Conservation (phyloP, 2,113 vertebrate genomes). For the Okapia johnstoni region DNA sequence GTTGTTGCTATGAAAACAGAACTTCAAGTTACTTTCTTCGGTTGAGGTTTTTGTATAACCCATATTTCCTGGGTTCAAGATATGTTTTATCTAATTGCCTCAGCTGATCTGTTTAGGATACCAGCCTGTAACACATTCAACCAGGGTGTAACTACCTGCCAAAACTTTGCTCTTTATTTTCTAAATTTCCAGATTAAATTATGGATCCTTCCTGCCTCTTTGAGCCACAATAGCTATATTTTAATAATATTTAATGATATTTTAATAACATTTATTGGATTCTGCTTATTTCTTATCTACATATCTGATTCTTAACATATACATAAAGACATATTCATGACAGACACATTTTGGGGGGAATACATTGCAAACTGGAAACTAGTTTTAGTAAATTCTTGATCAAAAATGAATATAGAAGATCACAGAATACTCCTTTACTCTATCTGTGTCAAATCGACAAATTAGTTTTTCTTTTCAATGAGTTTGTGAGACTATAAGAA, state of each 20-base stretch:
- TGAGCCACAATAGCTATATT: background rate
- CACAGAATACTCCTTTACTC: background rate
- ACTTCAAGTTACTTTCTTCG: background rate
- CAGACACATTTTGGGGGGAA: background rate
- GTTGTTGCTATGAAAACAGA: background rate
- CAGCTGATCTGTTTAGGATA: background rate
- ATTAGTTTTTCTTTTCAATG: conserved; percentile 15
- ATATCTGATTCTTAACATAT: background rate
- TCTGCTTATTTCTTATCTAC: background rate
- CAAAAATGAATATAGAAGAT: background rate
- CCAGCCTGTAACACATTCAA: background rate
- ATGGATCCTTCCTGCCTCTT: background rate
- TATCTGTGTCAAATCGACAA: background rate
- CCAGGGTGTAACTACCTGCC: background rate
- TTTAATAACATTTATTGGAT: conserved; percentile 15
- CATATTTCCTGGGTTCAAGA: background rate
- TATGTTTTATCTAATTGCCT: background rate
- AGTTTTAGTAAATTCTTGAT: conserved; percentile 11
- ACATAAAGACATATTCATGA: background rate
- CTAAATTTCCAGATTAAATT: conserved; percentile 16
- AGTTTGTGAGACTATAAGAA: background rate
- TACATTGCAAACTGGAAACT: background rate
- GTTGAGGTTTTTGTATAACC: background rate
- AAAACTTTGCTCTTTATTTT: background rate
- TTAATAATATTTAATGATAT: conserved; percentile 1